These are phyloP conservation scores for Frieseomelitta varia DNA, from an alignment of 1,140 invertebrate species.

Conservation along the genomic window DNA sequence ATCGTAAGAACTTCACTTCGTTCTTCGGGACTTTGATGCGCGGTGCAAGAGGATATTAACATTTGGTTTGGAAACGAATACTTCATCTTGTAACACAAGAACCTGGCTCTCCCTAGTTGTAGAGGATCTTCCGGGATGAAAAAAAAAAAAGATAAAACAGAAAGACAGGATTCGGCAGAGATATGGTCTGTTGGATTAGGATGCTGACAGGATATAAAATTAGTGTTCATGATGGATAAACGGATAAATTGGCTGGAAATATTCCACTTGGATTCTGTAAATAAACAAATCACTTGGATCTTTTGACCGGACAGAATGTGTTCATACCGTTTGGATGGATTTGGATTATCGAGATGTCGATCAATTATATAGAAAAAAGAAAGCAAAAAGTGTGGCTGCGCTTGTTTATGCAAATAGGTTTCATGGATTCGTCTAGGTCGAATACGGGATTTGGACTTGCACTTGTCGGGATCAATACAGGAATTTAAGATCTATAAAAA, in stretches of 20 bases:
- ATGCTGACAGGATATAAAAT: constrained; percentile 65
- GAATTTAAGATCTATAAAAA: constrained; percentile 6
- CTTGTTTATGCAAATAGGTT: constrained; percentile 65
- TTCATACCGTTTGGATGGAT: constrained; percentile 65
- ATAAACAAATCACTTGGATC: constrained; percentile 60
- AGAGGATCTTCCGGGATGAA: constrained; percentile 52
- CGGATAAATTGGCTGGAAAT: constrained; percentile 70
- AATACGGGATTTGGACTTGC: constrained; percentile 60
- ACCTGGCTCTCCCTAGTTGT: constrained; percentile 57
- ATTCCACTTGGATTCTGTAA: constrained; percentile 62
- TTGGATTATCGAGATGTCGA: constrained; percentile 69
- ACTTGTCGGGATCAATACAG: constrained; percentile 61
- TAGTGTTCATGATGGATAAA: constrained; percentile 67
- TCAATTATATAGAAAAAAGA: constrained; percentile 55
- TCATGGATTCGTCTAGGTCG: constrained; percentile 74
- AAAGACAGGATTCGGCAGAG: constrained; percentile 66
- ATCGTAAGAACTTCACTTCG: constrained; percentile 26
- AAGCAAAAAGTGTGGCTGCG: constrained; percentile 51
- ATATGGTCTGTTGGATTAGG: constrained; percentile 59
- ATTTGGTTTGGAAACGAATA: constrained; percentile 46
- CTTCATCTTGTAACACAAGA: constrained; percentile 55
- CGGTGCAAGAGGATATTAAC: constrained; percentile 55
- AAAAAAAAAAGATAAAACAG: constrained; percentile 31
- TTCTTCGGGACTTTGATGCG: constrained; percentile 43
- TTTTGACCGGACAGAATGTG: constrained; percentile 53